phyloP scores from a whole-genome alignment of 2,797 vertebrate species.

The Chelonia mydas region DNA sequence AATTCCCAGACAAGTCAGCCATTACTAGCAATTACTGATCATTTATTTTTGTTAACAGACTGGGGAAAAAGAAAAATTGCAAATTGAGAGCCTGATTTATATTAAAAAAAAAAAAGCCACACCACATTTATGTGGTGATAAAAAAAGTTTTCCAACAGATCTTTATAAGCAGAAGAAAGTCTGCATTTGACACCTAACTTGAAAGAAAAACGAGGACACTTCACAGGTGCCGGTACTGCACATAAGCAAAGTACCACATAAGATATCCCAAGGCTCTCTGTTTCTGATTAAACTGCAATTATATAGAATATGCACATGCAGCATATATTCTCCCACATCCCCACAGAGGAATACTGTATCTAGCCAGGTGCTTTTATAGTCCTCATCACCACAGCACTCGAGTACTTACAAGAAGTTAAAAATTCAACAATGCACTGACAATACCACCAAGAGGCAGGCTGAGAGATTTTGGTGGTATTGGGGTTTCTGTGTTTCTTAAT shows the following conservation, averaged over 20 bases:
- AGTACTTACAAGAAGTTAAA: not conserved
- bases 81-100: not conserved
- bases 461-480: not conserved
- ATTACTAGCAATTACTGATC: constrained; percentile 44
- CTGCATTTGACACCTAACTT: not conserved
- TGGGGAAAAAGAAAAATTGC: constrained; percentile 46
- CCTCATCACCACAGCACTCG: not conserved
- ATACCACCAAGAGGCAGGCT: not conserved
- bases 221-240: not conserved
- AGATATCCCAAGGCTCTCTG: not conserved
- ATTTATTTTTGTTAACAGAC: constrained; percentile 57
- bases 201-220: not conserved
- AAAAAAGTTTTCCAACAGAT: not conserved
- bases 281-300: not conserved
- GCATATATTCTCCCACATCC: not conserved
- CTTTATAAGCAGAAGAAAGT: not conserved
- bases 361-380: not conserved
- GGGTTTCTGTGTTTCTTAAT: not conserved
- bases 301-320: not conserved
- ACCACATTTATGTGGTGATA: not conserved
- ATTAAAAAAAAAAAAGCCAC: not conserved
- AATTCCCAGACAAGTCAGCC: constrained; percentile 42
- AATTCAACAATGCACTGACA: not conserved
- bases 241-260: not conserved
- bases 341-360: not conserved